Percentiles rank a stretch among this genome's conserved stretches.
Evolutionary conservation across 1,140 invertebrate genomes (phyloP).

Genomic region (Cherax destructor): DNA sequence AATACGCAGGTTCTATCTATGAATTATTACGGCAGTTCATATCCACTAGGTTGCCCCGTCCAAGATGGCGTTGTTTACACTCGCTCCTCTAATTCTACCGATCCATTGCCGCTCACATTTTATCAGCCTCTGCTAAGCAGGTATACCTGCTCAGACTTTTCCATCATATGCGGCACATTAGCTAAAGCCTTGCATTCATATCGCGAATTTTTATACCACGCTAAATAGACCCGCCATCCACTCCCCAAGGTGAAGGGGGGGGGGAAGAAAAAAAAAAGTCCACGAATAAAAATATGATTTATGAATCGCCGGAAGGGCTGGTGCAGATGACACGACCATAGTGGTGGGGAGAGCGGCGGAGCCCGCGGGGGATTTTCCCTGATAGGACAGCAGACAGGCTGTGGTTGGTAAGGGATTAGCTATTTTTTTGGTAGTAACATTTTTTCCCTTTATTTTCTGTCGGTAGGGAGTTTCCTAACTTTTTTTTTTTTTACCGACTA

Average conservation of each 20-base stretch:
- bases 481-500: neutral
- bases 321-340: constrained; percentile 43
- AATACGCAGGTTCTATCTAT: constrained; percentile 53
- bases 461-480: neutral
- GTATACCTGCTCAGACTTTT: neutral
- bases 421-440: neutral
- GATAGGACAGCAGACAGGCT: constrained; percentile 8
- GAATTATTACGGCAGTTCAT: constrained; percentile 49
- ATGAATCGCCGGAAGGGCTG: constrained; percentile 55
- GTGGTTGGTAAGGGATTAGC: neutral
- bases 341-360: constrained; percentile 18
- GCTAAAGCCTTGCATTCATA: neutral
- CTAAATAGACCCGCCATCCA: constrained; percentile 20
- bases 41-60: neutral
- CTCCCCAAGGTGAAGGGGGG: neutral
- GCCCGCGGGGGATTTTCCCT: constrained; percentile 11
- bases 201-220: constrained; percentile 44
- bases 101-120: neutral
- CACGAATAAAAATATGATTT: constrained; percentile 65
- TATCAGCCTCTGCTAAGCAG: neutral
- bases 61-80: constrained; percentile 3
- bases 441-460: neutral
- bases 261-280: constrained; percentile 23
- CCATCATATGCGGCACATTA: neutral
- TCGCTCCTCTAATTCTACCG: neutral